A percentile compares a stretch with the other conserved stretches of the same genome.
phyloP scores from a whole-genome alignment of 2,113 vertebrate species.

The Hydrolagus affinis region DNA sequence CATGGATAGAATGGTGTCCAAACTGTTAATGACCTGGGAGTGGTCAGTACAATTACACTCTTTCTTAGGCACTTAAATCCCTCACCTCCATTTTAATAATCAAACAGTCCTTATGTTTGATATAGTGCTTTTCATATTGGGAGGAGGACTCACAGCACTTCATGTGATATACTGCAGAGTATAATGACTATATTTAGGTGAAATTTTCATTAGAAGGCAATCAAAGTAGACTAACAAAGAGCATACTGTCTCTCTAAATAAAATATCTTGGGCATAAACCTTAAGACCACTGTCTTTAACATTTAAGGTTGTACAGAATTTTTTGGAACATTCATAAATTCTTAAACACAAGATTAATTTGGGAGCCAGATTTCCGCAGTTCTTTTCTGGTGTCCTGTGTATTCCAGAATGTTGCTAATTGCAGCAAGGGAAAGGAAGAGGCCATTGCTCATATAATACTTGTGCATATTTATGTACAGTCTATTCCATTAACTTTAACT shows the following conservation, averaged over 20 bases:
- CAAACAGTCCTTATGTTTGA: not conserved
- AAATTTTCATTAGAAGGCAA: not conserved
- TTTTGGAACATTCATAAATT: too few species aligned
- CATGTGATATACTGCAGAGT: not conserved
- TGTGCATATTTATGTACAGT: slow-evolving; percentile 23
- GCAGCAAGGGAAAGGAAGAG: slow-evolving; percentile 18
- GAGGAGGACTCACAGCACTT: not conserved
- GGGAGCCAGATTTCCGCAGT: too few species aligned
- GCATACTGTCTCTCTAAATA: slow-evolving; percentile 20
- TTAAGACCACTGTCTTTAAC: too few species aligned
- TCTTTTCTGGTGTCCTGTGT: not conserved
- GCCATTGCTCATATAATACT: slow-evolving; percentile 20
- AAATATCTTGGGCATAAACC: not conserved
- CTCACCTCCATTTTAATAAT: not conserved
- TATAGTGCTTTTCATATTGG: not conserved
- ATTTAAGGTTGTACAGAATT: too few species aligned
- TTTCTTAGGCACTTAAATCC: not conserved
- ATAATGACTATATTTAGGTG: not conserved
- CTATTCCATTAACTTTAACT: slow-evolving; percentile 16
- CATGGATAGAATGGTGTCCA: not conserved
- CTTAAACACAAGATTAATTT: too few species aligned
- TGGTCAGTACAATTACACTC: not conserved
- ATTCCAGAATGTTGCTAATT: slow-evolving; percentile 13
- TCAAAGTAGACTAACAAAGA: slow-evolving; percentile 8
- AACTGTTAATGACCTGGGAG: not conserved